phyloP scores from a whole-genome alignment of 2,113 vertebrate genomes.

The Fulica atra region DNA sequence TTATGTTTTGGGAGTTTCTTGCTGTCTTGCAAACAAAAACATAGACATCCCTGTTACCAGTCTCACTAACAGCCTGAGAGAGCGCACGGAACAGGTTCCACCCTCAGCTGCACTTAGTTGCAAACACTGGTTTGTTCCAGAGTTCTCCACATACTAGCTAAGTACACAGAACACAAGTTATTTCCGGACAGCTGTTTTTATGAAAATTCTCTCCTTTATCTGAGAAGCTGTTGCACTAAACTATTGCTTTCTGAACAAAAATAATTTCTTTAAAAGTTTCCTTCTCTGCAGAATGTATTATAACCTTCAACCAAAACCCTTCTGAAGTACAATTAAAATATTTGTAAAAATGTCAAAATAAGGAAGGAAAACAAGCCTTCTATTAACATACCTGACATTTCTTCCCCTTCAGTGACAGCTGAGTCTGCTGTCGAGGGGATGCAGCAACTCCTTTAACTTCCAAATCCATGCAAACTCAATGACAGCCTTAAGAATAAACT shows the following conservation, averaged over 20 bases:
- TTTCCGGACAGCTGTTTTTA: neutral
- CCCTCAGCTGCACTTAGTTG: neutral
- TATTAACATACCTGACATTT: slow-evolving; percentile 56
- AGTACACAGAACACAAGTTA: neutral
- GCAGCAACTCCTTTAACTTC: slow-evolving; percentile 68
- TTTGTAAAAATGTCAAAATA: neutral
- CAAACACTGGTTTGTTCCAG: neutral
- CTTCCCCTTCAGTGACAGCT: neutral
- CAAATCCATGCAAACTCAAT: slow-evolving; percentile 71
- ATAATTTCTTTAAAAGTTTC: neutral
- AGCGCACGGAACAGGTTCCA: neutral
- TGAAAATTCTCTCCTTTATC: neutral
- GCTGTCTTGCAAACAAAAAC: neutral
- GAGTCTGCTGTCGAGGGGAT: slow-evolving; percentile 29
- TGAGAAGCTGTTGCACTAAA: neutral
- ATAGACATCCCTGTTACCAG: neutral
- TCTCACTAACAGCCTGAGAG: neutral
- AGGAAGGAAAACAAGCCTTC: neutral
- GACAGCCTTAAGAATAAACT: neutral
- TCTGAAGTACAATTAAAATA: neutral
- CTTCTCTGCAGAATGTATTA: neutral
- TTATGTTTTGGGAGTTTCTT: neutral
- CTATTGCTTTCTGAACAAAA: neutral
- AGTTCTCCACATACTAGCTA: neutral
- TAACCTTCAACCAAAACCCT: neutral